Conservation (phyloP, 2,797 vertebrate species). For the Clarias platycephalus region DNA sequence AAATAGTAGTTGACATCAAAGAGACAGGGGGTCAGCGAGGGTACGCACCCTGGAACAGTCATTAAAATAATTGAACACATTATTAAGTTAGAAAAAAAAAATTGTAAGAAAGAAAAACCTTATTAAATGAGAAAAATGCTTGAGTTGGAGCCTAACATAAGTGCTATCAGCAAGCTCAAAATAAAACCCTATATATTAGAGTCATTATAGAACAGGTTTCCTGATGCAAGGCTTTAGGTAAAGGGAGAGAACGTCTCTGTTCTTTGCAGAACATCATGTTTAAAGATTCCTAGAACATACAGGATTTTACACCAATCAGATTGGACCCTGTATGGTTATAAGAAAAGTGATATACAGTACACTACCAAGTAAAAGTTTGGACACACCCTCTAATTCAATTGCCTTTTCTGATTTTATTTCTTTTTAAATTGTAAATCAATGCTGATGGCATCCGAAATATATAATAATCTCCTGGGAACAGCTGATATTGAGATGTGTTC, state of each 20-base stretch:
- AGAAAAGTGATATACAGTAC: not conserved
- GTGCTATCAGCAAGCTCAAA: not conserved
- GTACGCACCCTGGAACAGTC: not conserved
- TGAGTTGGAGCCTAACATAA: not conserved
- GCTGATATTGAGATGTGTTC: no score
- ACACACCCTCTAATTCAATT: no score
- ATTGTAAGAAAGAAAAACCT: not conserved
- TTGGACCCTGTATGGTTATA: not conserved
- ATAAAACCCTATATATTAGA: not conserved
- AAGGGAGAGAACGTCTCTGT: not conserved
- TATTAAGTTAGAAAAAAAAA: not conserved
- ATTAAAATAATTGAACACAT: constrained; percentile 26
- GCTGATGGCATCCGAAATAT: no score
- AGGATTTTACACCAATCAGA: not conserved
- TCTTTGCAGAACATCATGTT: not conserved
- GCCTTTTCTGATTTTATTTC: no score
- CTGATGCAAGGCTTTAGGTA: not conserved
- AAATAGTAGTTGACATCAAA: not conserved
- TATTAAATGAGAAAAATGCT: not conserved
- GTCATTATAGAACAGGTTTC: not conserved
- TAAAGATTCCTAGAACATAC: not conserved
- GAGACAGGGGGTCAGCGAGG: constrained; percentile 17
- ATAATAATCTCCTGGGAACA: no score
- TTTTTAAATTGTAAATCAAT: no score
- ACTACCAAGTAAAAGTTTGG: no score